These are phyloP conservation scores for Adelphocoris suturalis DNA, from an alignment of 2,888 invertebrate species.

Conservation along the genomic window DNA sequence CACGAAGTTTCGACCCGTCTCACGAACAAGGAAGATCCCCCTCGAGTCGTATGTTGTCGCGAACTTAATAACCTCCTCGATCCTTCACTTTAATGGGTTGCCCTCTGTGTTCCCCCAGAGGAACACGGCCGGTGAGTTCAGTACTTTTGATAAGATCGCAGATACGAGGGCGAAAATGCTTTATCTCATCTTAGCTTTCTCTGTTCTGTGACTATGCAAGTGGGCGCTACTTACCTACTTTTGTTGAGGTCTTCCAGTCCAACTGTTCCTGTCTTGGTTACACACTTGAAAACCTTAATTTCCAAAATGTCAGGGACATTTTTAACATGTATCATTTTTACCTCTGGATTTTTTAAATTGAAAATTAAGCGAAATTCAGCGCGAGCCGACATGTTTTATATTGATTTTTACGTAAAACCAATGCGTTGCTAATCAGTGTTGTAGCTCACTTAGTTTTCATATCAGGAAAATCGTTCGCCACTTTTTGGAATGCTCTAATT, in stretches of 20 bases:
- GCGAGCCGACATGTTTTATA: too few species aligned
- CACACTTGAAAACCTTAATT: too few species aligned
- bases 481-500: too few species aligned
- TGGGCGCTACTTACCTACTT: not conserved
- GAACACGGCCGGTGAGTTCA: not conserved
- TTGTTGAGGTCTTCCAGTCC: not conserved
- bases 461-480: too few species aligned
- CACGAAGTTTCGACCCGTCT: conserved; percentile 25
- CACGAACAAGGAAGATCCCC: conserved; percentile 35
- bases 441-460: too few species aligned
- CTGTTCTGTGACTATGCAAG: not conserved
- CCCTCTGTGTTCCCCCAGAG: not conserved
- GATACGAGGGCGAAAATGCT: not conserved
- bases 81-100: not conserved
- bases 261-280: too few species aligned
- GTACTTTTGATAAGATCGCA: not conserved
- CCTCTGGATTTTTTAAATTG: too few species aligned
- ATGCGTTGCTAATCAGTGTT: too few species aligned
- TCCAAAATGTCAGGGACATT: too few species aligned
- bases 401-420: too few species aligned
- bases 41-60: conserved; percentile 18
- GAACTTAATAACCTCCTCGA: conserved; percentile 17
- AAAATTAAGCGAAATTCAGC: too few species aligned
- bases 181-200: not conserved
- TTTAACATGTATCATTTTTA: too few species aligned